Base-by-base conservation (phyloP, 2,888 invertebrate species). In the Limnephilus lunatus region DNA sequence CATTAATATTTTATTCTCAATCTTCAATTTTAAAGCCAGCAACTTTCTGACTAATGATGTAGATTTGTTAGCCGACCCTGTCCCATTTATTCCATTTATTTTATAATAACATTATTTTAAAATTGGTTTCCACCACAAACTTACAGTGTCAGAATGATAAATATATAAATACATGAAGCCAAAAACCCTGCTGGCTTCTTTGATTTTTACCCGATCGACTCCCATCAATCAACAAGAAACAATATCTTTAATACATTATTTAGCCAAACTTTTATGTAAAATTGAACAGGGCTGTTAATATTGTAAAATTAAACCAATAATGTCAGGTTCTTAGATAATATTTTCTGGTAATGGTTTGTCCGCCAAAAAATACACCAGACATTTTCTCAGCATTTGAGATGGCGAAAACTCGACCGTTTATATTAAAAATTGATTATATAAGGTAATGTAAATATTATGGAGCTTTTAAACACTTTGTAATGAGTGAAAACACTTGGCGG, bases 381-480 rank as follows among this genome's bases (percentile, higher is more conserved):
- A 68, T 68, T 68, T 68, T 68, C 68, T 68, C 25, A n/a, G 25
- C 25, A 25, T 68, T 68, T n/a, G 68, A 68, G 68, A 68, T n/a
- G 68, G 25, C 68, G 68, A 68, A 68, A 68, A 68, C 68, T 68
- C 68, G 35, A 83, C 83, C 32, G 32, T 83, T 83, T 35, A 83
- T 35, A 35, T 35, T 15, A 11, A 83, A 83, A 35, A 83, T 83
- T 35, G 35, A 35, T 83, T 83, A 83, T 83, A 35, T 83, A 35
- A 83, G 35, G 31, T 19, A 35, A 35, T 83, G 35, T 83, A 83
- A 83, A 83, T 83, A 83, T 83, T 83, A 35, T 83, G 83, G 83
- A 19, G 83, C 83, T 35, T 83, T 83, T 35, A 68, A 35, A 35
- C 35, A 35, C 35, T 35, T 83, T 83, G 83, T 35, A 35, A 35